Evolutionary conservation across 2,797 vertebrate genomes (phyloP), one percentile per base, ranked within the genome.

Genomic region (Silurus aristotelis): DNA sequence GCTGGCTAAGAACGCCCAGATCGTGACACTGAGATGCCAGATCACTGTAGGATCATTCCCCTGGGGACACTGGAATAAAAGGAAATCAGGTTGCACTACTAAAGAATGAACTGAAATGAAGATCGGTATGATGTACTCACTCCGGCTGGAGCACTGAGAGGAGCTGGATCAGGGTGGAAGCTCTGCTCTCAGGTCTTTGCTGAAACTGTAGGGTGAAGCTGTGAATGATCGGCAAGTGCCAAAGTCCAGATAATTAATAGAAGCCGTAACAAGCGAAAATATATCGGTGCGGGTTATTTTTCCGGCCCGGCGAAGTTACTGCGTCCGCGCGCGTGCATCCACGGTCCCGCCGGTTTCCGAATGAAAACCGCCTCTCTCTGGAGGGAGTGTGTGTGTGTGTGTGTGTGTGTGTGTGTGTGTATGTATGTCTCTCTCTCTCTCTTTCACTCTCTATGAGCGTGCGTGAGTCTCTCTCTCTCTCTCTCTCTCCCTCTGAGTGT

Each of bases 281-380:
- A 27, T 6, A 52, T 66, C 38, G 22, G 19, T 27, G 61, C n/a
- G n/a, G 0, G 7, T 10, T 77, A 27, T 48, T 61, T 66, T 61
- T 67, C 48, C 19, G 27, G 68, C 31, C 85, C 87, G 56, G 79
- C 72, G 77, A 89, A 89, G 71, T 90, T 78, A 27, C 27, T 19
- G 88, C 72, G 82, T 86, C 73, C 66, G 85, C 79, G 80, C 56
- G 72, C 77, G 89, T 89, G 83, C 75, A 75, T 83, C 71, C 60
- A 87, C 89, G 68, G 91, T 89, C 85, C 90, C 89, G 86, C 92
- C 93, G 92, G 93, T 86, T 82, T 82, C 82, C 87, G 83, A 80
- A 87, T 92, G 94, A 94, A 94, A 92, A 95, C 92, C 92, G 92
- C 93, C 92, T 92, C 80, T 70, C 73, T 58, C 73, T 56, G 8